Percentiles rank a stretch among this genome's conserved stretches.
phyloP scores from a whole-genome alignment of 2,888 invertebrate species.

The Drosophila rubida region DNA sequence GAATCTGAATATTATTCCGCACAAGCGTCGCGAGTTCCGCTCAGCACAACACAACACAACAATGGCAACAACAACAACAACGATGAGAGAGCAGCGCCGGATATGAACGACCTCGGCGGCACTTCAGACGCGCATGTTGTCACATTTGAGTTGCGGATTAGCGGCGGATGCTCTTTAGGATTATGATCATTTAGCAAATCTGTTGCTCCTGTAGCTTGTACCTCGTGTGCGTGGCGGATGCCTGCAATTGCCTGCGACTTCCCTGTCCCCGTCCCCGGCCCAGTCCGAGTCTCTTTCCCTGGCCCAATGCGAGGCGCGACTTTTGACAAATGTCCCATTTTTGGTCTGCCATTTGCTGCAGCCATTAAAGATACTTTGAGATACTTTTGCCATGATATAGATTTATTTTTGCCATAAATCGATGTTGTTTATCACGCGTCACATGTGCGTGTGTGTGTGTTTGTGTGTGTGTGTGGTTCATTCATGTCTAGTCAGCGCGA shows the following conservation, averaged over 20 bases:
- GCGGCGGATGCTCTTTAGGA: conserved; percentile 78
- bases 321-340: conserved; percentile 76
- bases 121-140: conserved; percentile 82
- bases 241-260: conserved; percentile 22
- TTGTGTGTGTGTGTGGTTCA: too few relatives aligned
- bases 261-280: neutral
- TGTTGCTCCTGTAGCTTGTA: conserved; percentile 81
- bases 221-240: conserved; percentile 54
- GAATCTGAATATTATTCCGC: conserved; percentile 23
- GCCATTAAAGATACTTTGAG: conserved; percentile 30
- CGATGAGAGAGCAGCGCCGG: conserved; percentile 14
- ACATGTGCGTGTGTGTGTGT: neutral
- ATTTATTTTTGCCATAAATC: conserved; percentile 24
- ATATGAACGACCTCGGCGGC: conserved; percentile 58
- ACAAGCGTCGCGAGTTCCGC: neutral
- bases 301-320: conserved; percentile 35
- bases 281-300: neutral
- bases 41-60: conserved; percentile 1
- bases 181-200: conserved; percentile 84
- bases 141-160: conserved; percentile 84
- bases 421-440: conserved; percentile 31
- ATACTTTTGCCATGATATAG: conserved; percentile 15
- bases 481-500: conserved; percentile 31
- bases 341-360: conserved; percentile 22
- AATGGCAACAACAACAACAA: conserved; percentile 1